Evolutionary conservation across 2,113 vertebrate species (phyloP).

Genomic region (Carassius carassius): DNA sequence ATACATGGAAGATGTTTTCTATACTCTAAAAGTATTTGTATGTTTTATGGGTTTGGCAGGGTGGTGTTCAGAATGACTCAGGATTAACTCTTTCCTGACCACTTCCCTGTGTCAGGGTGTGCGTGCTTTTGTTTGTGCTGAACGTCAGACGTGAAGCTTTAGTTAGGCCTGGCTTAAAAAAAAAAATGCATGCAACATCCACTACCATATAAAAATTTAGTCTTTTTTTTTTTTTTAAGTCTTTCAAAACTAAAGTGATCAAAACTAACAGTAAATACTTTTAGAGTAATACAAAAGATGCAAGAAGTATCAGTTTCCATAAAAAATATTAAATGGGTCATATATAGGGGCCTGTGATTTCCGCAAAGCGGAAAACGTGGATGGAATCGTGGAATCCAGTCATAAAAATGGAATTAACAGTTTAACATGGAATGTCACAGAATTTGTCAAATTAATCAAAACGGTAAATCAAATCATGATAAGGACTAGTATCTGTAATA

Average conservation of each 20-base stretch:
- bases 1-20: constrained; percentile 19
- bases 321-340: neutral
- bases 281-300: neutral
- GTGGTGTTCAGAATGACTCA: constrained; percentile 48
- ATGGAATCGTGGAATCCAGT: too few species aligned
- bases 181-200: neutral
- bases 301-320: neutral
- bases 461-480: too few species aligned
- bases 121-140: neutral
- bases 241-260: too few species aligned
- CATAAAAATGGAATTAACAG: too few species aligned
- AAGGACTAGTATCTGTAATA: too few species aligned
- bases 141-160: constrained; percentile 8
- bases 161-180: constrained; percentile 11
- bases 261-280: neutral
- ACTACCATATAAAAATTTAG: neutral
- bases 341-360: too few species aligned
- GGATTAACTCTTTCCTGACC: constrained; percentile 28
- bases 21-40: constrained; percentile 9
- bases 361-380: too few species aligned
- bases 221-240: neutral
- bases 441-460: too few species aligned
- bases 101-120: constrained; percentile 4
- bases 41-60: constrained; percentile 45
- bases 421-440: too few species aligned